Evolutionary conservation across 2,113 vertebrate species (phyloP).

Genomic region (Carassius auratus): DNA sequence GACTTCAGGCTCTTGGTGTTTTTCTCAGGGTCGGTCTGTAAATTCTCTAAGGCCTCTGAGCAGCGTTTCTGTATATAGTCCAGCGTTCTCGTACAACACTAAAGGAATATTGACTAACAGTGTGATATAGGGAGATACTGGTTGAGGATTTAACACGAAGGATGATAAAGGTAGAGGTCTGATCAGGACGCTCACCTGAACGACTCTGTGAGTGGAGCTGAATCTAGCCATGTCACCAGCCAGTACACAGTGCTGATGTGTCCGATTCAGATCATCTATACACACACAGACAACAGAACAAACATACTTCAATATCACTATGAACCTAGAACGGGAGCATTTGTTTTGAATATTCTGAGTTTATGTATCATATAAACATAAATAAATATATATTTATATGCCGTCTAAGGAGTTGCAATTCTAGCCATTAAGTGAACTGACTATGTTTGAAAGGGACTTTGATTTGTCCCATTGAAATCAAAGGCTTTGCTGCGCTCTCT

Average conservation of each 20-base stretch:
- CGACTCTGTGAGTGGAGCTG: slow-evolving; percentile 94
- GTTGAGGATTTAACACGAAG: slow-evolving; percentile 8
- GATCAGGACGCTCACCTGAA: slow-evolving; percentile 81
- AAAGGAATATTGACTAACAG: slow-evolving; percentile 15
- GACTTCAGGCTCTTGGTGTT: slow-evolving; percentile 77
- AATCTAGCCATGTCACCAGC: slow-evolving; percentile 87
- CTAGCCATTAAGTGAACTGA: no score
- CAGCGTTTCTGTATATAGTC: slow-evolving; percentile 87
- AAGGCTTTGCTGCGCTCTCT: neutral
- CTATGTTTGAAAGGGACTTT: neutral
- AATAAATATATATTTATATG: no score
- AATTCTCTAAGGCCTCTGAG: slow-evolving; percentile 84
- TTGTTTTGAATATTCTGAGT: neutral
- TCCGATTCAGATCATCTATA: slow-evolving; percentile 90
- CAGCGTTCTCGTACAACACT: slow-evolving; percentile 91
- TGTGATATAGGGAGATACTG: no score
- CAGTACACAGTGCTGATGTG: slow-evolving; percentile 94
- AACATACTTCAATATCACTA: neutral
- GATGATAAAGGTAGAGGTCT: neutral
- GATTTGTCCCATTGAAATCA: neutral
- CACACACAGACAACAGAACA: slow-evolving; percentile 15
- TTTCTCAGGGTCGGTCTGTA: slow-evolving; percentile 74
- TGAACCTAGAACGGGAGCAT: neutral
- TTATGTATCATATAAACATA: no score
- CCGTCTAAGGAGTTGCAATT: no score